These are phyloP conservation scores for Melanostigma gelatinosum DNA, from an alignment of 2,113 vertebrate genomes.

Conservation along the genomic window DNA sequence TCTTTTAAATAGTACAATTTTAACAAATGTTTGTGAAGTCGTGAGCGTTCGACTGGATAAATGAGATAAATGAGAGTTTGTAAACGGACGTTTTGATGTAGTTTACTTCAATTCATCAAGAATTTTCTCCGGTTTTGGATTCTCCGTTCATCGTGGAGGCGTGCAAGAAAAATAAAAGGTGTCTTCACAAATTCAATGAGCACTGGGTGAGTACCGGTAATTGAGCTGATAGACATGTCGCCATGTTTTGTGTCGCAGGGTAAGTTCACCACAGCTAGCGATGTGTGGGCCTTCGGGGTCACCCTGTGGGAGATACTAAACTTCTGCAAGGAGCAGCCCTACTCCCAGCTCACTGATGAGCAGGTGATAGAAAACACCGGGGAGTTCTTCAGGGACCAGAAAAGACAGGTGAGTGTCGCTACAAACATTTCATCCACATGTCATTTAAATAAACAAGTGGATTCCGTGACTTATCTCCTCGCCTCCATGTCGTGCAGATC, in stretches of 20 bases:
- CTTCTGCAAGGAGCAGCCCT: constrained; percentile 96
- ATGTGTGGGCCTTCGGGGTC: constrained; percentile 96
- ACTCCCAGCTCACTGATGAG: constrained; percentile 95
- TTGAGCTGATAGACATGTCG: not conserved
- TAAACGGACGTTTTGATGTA: not conserved
- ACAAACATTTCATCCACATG: not conserved
- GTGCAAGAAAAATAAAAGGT: not conserved
- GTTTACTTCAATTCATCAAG: not conserved
- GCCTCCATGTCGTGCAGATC: constrained; percentile 78
- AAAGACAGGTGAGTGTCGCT: constrained; percentile 87
- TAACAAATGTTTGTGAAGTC: not conserved
- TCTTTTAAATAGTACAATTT: no score
- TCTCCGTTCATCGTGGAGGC: not conserved
- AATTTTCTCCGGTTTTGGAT: not conserved
- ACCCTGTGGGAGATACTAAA: constrained; percentile 97
- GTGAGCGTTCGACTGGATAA: not conserved
- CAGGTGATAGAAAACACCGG: constrained; percentile 99
- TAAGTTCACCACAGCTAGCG: constrained; percentile 98
- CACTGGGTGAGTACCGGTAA: not conserved
- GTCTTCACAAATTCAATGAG: not conserved
- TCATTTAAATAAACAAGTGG: not conserved
- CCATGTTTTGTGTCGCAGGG: constrained; percentile 81
- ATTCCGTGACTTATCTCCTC: not conserved
- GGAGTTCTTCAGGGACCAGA: constrained; percentile 99
- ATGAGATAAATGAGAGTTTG: not conserved